Base-by-base conservation (phyloP, 2,113 vertebrate genomes). In the Colinus virginianus region DNA sequence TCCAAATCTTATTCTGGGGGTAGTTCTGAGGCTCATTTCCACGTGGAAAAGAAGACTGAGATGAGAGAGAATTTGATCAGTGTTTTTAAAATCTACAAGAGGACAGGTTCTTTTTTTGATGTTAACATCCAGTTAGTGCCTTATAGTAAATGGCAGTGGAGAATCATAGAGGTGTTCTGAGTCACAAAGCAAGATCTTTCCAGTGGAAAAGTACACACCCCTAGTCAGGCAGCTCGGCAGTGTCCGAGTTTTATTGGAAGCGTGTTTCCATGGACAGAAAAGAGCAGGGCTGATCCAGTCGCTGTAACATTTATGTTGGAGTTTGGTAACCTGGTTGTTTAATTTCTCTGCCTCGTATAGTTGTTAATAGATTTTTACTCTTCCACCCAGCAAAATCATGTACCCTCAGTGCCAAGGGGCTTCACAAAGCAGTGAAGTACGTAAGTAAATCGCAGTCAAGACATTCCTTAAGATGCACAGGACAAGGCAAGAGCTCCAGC, bases 291-390 rank as follows among this genome's bases (percentile, higher is more conserved):
- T 36, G 1, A 2, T 75, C 16, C 56, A 4, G 12, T n/a, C 40
- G 36, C 38, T 49, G 16, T 0, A 1, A 1, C 0, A 1, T 30
- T 28, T 11, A 11, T 2, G 1, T 28, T 18, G 59, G 48, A 56
- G 36, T 25, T 14, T 38, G 28, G 7, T 25, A 38, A 3, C 20
- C 63, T 76, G 55, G 55, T 32, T 22, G 19, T 78, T 80, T 61
- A n/a, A 7, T 63, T 76, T 81, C 38, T 76, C 9, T 90, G 28
- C 43, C 1, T 1, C 0, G 1, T 70, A 13, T 71, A 30, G 28
- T 36, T 49, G 16, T 34, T 58, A 16, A 70, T 53, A 30, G n/a
- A 26, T 58, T 14, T 36, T n/a, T 53, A 25, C 7, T 34, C 19
- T 21, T 71, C 13, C 34, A 28, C 48, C 25, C 34, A 51, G 34